Percentiles rank a stretch among this genome's conserved stretches.
Evolutionary conservation across 2,113 vertebrate species (phyloP).

Genomic region (Callospermophilus lateralis): DNA sequence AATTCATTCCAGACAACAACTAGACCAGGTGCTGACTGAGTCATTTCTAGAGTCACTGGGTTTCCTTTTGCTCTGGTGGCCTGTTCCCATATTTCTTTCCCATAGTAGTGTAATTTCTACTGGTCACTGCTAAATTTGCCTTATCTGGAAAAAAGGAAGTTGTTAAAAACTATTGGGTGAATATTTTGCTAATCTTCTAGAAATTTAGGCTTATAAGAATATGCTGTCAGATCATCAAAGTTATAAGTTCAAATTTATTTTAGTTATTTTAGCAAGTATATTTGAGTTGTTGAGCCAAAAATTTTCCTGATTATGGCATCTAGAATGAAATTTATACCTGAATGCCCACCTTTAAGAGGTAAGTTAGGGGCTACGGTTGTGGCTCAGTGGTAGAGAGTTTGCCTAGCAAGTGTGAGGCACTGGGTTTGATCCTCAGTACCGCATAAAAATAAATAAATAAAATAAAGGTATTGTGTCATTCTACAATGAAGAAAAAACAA

Average conservation of each 20-base stretch:
- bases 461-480: too few species aligned
- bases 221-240: neutral
- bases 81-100: neutral
- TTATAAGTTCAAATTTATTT: neutral
- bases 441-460: too few species aligned
- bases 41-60: neutral
- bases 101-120: neutral
- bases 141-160: neutral
- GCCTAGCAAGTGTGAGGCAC: too few species aligned
- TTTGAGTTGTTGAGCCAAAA: neutral
- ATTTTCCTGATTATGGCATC: neutral
- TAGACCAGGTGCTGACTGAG: neutral
- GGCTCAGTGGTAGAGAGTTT: too few species aligned
- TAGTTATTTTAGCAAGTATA: neutral
- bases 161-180: neutral
- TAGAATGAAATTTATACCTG: neutral
- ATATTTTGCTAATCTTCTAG: neutral
- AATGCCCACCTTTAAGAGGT: neutral
- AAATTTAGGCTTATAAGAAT: neutral
- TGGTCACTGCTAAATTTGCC: neutral
- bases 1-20: neutral
- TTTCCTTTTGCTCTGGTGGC: neutral
- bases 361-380: neutral
- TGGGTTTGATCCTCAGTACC: too few species aligned
- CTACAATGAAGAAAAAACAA: too few species aligned